Evolutionary conservation across 1,140 invertebrate species (phyloP).

Genomic region (Aphaenogaster ashmeadi): DNA sequence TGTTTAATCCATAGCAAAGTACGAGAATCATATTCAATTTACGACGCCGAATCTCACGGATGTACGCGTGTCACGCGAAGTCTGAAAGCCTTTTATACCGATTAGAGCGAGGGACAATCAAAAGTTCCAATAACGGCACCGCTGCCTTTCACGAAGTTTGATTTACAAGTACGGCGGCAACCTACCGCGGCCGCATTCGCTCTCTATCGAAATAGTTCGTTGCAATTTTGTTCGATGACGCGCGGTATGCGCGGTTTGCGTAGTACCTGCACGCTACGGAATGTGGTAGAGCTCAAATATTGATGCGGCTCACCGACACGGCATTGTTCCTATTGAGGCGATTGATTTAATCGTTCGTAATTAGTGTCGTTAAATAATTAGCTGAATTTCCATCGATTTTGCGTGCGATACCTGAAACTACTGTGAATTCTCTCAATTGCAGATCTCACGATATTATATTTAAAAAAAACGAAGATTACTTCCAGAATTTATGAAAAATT

Average conservation of each 20-base stretch:
- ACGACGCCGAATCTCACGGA: constrained; percentile 15
- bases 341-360: constrained; percentile 53
- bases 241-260: constrained; percentile 23
- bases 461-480: neutral
- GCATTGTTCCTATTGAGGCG: constrained; percentile 39
- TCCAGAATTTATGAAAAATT: neutral
- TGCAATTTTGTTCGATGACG: constrained; percentile 49
- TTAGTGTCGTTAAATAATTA: constrained; percentile 45
- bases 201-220: constrained; percentile 38
- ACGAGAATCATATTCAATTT: constrained; percentile 42
- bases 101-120: constrained; percentile 44
- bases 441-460: neutral
- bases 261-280: neutral
- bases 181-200: neutral
- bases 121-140: constrained; percentile 24
- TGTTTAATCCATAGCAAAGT: constrained; percentile 19
- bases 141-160: constrained; percentile 27
- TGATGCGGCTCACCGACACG: constrained; percentile 21
- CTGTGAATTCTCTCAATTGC: too few relatives aligned
- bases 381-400: neutral
- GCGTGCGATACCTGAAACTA: neutral
- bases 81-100: constrained; percentile 25
- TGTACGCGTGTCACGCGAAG: neutral
- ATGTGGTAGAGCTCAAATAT: constrained; percentile 55
- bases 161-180: constrained; percentile 30